Evolutionary conservation across 2,888 invertebrate species (phyloP).

Genomic region (Aleiodes alternator): DNA sequence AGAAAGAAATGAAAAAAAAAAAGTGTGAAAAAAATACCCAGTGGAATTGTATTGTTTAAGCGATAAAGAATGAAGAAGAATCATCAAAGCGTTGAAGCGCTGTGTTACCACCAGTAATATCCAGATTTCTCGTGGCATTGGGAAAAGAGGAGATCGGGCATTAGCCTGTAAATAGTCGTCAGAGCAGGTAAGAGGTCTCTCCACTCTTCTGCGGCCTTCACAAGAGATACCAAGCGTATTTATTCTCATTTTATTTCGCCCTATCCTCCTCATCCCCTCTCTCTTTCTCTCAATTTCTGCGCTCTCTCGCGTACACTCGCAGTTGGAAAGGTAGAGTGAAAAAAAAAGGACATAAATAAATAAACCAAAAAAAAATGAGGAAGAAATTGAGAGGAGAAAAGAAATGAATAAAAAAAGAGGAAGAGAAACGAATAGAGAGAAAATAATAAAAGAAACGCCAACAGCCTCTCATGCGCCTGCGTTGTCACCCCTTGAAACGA

Average conservation of each 20-base stretch:
- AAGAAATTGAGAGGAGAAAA: slow-evolving; percentile 4
- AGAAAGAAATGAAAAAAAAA: slow-evolving; percentile 23
- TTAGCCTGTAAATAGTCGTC: slow-evolving; percentile 54
- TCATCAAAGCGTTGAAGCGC: slow-evolving; percentile 38
- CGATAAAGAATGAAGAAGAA: not conserved
- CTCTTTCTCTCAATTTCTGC: slow-evolving; percentile 23
- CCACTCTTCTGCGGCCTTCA: slow-evolving; percentile 46
- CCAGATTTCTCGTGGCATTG: slow-evolving; percentile 6
- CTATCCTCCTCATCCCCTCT: slow-evolving; percentile 24
- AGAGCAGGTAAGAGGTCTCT: slow-evolving; percentile 45
- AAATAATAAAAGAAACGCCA: slow-evolving; percentile 1
- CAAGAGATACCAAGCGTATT: slow-evolving; percentile 31
- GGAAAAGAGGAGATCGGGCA: slow-evolving; percentile 53
- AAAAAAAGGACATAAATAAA: slow-evolving; percentile 31
- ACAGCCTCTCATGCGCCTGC: slow-evolving; percentile 42
- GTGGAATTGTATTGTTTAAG: not conserved
- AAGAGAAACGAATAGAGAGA: too few relatives aligned
- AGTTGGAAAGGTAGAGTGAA: not conserved
- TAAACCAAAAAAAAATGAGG: not conserved
- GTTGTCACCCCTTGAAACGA: slow-evolving; percentile 46
- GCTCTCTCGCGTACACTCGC: slow-evolving; percentile 21
- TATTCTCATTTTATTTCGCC: slow-evolving; percentile 29
- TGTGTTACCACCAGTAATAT: slow-evolving; percentile 19
- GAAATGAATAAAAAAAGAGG: not conserved
- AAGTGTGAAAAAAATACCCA: not conserved